phyloP scores from a whole-genome alignment of 2,113 vertebrate genomes.

The Lucifuga dentata region DNA sequence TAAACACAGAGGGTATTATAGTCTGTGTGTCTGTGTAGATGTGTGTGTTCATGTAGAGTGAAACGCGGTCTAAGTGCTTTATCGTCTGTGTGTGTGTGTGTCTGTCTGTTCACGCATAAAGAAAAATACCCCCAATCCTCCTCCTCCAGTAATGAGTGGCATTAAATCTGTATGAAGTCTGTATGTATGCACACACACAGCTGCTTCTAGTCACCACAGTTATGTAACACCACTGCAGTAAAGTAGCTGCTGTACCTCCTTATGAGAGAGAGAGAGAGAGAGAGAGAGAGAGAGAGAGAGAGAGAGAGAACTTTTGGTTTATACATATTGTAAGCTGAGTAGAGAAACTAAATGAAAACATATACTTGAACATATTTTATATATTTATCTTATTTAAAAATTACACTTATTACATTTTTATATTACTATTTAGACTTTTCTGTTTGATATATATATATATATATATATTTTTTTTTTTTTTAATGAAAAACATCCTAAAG shows the following conservation, averaged over 20 bases:
- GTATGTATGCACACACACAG: conserved; percentile 30
- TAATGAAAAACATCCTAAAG: no score
- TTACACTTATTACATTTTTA: no score
- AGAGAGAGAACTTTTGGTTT: no score
- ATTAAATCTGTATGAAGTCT: conserved; percentile 68
- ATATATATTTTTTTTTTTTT: no score
- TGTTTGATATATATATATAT: no score
- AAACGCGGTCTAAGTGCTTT: not conserved
- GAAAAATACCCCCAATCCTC: conserved; percentile 2
- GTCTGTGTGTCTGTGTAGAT: not conserved
- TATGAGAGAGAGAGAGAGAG: conserved; percentile 13
- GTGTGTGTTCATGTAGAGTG: not conserved
- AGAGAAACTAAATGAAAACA: no score
- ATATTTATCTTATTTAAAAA: no score
- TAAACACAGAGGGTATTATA: not conserved
- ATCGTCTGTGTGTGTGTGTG: not conserved
- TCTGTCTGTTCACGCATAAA: not conserved
- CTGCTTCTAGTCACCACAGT: conserved; percentile 59
- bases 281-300: conserved; percentile 5
- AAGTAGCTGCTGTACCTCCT: conserved; percentile 48
- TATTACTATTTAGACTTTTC: no score
- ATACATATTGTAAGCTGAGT: no score
- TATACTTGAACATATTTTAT: no score
- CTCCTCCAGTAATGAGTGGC: conserved; percentile 36
- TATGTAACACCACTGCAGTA: conserved; percentile 76